phyloP scores from a whole-genome alignment of 2,113 vertebrate species.

The Nipponia nippon region DNA sequence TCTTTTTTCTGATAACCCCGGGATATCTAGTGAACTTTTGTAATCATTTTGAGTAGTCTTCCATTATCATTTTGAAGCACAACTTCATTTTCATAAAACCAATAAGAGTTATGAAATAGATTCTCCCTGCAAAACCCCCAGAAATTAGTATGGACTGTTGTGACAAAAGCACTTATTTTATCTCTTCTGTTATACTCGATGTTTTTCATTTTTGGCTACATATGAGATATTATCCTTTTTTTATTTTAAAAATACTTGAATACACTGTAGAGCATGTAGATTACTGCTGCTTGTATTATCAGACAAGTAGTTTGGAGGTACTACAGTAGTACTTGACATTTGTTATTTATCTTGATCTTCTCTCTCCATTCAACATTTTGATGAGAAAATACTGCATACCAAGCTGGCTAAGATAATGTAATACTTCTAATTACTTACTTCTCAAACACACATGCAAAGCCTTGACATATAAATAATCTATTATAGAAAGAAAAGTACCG shows the following conservation, averaged over 20 bases:
- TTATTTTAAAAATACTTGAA: not conserved
- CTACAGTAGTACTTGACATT: not conserved
- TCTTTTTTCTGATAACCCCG: not conserved
- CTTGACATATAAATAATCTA: not conserved
- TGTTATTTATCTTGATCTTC: not conserved
- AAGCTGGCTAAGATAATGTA: not conserved
- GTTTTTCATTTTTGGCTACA: not conserved
- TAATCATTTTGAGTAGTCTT: not conserved
- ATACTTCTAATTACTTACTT: not conserved
- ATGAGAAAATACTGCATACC: not conserved
- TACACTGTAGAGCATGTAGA: not conserved
- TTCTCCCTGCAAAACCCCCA: rapidly evolving
- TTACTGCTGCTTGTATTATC: not conserved
- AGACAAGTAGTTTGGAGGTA: not conserved
- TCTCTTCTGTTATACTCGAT: rapidly evolving
- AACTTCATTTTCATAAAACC: not conserved
- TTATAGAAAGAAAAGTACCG: not conserved
- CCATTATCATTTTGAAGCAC: not conserved
- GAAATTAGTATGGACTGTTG: not conserved
- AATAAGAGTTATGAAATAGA: not conserved
- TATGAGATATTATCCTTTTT: too few relatives aligned
- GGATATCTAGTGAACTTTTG: not conserved
- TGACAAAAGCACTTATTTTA: not conserved
- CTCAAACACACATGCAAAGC: not conserved
- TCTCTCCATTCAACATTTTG: not conserved